Percentiles rank a stretch among this genome's conserved stretches.
phyloP scores from a whole-genome alignment of 2,797 vertebrate genomes.

The Crossoptilon crossoptilon region DNA sequence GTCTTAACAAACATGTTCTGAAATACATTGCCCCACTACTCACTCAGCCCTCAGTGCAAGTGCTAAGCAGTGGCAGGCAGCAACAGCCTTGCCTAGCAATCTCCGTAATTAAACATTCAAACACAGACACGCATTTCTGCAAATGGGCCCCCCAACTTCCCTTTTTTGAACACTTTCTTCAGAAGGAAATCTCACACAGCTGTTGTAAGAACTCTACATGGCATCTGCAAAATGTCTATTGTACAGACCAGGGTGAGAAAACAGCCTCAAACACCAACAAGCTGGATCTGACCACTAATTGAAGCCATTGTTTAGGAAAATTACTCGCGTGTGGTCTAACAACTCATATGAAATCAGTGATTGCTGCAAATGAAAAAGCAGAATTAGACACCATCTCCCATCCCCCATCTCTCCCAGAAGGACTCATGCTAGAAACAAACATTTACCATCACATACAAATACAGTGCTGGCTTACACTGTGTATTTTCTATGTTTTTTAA shows the following conservation, averaged over 20 bases:
- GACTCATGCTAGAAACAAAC: conserved; percentile 52
- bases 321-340: conserved; percentile 75
- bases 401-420: conserved; percentile 31
- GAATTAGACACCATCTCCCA: conserved; percentile 43
- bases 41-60: conserved; percentile 51
- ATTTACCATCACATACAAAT: conserved; percentile 44
- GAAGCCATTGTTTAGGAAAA: conserved; percentile 77
- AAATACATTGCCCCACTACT: conserved; percentile 49
- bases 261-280: conserved; percentile 73
- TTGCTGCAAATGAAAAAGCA: conserved; percentile 73
- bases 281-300: conserved; percentile 76
- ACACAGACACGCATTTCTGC: conserved; percentile 57
- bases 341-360: conserved; percentile 74
- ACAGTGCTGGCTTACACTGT: background rate
- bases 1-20: conserved; percentile 70
- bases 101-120: conserved; percentile 76
- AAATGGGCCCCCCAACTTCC: conserved; percentile 71
- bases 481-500: conserved; percentile 10
- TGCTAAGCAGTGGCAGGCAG: conserved; percentile 69
- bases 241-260: conserved; percentile 64
- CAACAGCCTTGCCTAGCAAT: conserved; percentile 54
- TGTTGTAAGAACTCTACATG: conserved; percentile 67
- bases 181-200: conserved; percentile 75
- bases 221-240: conserved; percentile 77
- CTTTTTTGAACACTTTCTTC: conserved; percentile 69